Percentiles rank a stretch among this genome's conserved stretches.
Conservation (phyloP, 1,140 invertebrate genomes). For the Temnothorax longispinosus region DNA sequence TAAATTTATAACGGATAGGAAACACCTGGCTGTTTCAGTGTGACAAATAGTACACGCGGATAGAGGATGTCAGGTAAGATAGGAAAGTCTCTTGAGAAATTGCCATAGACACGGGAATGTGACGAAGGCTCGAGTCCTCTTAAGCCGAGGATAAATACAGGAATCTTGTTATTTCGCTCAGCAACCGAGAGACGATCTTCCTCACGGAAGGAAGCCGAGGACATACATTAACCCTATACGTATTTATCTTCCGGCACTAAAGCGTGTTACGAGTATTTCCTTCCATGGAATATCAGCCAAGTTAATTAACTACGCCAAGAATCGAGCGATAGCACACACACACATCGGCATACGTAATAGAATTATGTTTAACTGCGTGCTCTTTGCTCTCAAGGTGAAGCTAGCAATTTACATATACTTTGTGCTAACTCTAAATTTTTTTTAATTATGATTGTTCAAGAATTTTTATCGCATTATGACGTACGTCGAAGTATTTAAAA, state of each 20-base stretch:
- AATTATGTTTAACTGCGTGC: constrained; percentile 38
- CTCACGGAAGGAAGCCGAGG: constrained; percentile 71
- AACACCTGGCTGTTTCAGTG: constrained; percentile 34
- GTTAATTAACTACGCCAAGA: constrained; percentile 64
- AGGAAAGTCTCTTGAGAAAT: constrained; percentile 65
- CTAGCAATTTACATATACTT: background rate
- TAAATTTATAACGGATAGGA: constrained; percentile 29
- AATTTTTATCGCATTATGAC: constrained; percentile 1
- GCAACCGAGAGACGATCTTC: constrained; percentile 71
- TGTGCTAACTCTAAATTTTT: background rate
- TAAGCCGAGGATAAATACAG: constrained; percentile 79
- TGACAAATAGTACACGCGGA: constrained; percentile 63
- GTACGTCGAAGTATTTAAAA: background rate
- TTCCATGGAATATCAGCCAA: constrained; percentile 58
- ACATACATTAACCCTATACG: constrained; percentile 73
- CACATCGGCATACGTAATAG: constrained; percentile 32
- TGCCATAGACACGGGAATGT: constrained; percentile 64
- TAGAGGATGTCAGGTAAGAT: constrained; percentile 60
- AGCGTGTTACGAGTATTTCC: constrained; percentile 55
- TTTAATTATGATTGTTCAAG: background rate
- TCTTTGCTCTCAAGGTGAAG: constrained; percentile 3
- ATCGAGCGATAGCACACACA: constrained; percentile 16
- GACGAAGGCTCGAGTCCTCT: constrained; percentile 63
- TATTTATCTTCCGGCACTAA: constrained; percentile 77
- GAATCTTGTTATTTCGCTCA: constrained; percentile 82